Base-by-base conservation (phyloP, 2,797 vertebrate genomes). In the Tauraco hartlaubi region DNA sequence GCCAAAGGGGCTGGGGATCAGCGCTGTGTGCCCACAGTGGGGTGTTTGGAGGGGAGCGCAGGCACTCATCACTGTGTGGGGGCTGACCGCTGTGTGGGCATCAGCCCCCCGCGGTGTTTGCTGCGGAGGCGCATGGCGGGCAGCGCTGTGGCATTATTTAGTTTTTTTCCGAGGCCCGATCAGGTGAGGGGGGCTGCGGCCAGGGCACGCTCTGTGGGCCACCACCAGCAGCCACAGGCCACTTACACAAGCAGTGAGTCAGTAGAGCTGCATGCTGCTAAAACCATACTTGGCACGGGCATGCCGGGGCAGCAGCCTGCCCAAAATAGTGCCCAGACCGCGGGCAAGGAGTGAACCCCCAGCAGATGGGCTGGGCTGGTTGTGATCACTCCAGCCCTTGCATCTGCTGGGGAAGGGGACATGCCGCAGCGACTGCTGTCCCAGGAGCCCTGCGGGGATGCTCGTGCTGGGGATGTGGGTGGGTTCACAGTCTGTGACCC, bases 201-300 rank as follows among this genome's bases (percentile, higher is more conserved):
- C 84, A 72, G 79, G 88, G 68, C 54, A 48, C 35, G 31, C 94
- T 97, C 95, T 97, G 43, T 29, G 89, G 95, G 96, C 90, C 55
- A 12, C 73, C 29, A 52, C 92, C 23, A 43, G 85, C 90, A 97
- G 97, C 98, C 98, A 96, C 97, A 97, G 95, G 90, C 95, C 19
- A 1, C 97, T 98, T 97, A 97, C 96, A 97, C 95, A 97, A 98
- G 97, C 90, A 79, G 92, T 98, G 98, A 98, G 96, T 98, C 98
- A 98, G 95, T 89, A 92, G 92, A 98, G 91, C 94, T 96, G 94
- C 93, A 95, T 31, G 88, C 96, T 98, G 97, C 97, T 98, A 94
- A 98, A 98, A 97, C 97, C 98, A 98, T 96, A 95, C 79, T 91
- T 73, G 87, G 97, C 97, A 92, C 18, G 9, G 67, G 64, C n/a